Percentiles rank a stretch among this genome's conserved stretches.
These are phyloP conservation scores for Chlamydotis undulata DNA, from an alignment of 2,113 vertebrate species.

Conservation along the genomic window DNA sequence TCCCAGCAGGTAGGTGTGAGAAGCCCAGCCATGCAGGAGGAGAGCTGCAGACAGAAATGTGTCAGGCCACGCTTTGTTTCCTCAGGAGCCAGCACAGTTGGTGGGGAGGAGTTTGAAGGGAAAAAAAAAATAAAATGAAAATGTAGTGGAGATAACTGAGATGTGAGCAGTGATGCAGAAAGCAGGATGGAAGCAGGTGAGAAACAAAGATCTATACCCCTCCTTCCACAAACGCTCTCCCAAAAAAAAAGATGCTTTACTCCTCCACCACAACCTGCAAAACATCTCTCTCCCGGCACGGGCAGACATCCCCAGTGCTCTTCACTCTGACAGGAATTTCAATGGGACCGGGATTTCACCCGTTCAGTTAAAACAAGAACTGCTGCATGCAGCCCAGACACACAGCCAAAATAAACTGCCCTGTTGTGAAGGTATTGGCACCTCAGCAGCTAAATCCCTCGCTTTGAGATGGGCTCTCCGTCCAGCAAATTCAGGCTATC, in stretches of 20 bases:
- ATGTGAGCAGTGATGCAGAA: conserved; percentile 1
- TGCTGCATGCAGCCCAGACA: neutral
- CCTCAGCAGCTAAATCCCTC: neutral
- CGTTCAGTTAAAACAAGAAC: neutral
- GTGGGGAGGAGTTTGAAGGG: neutral
- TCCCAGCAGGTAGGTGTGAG: neutral
- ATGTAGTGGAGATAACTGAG: neutral
- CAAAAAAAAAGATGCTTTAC: neutral
- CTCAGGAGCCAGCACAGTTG: neutral
- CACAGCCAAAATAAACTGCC: neutral
- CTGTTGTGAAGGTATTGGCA: neutral
- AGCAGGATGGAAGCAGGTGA: neutral
- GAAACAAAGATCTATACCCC: neutral
- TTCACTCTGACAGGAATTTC: fast-evolving
- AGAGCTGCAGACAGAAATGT: neutral
- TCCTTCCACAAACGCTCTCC: neutral
- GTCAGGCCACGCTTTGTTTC: conserved; percentile 25
- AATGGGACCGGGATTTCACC: neutral
- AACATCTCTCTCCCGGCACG: neutral
- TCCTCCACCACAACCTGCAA: neutral
- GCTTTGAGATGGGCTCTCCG: neutral
- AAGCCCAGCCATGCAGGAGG: neutral
- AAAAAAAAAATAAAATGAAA: neutral
- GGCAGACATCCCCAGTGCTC: neutral
- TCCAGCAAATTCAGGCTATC: neutral